Percentiles rank a stretch among this genome's conserved stretches.
These are phyloP conservation scores for Agelas oroides DNA, from an alignment of 37 sponge, comb jelly and placozoan species.

Conservation along the genomic window DNA sequence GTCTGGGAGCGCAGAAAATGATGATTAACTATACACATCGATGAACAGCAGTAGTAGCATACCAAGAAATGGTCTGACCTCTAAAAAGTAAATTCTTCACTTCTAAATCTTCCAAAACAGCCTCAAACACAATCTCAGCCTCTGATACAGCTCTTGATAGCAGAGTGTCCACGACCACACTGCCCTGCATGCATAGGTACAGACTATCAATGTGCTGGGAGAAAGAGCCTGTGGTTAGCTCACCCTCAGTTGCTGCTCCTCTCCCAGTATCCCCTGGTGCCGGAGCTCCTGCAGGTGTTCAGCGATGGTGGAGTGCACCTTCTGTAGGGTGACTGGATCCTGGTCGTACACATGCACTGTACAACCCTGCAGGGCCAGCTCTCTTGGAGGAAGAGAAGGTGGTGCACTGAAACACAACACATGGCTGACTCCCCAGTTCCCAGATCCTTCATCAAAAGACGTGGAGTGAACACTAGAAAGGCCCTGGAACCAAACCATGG, in stretches of 20 bases:
- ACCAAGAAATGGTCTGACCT: background rate
- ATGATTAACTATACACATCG: background rate
- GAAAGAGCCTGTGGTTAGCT: no score
- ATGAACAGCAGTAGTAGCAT: background rate
- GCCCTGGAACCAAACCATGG: no score
- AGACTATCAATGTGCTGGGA: no score
- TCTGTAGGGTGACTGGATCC: conserved; percentile 15
- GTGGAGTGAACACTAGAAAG: no score
- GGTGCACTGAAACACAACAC: background rate
- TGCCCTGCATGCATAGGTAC: background rate
- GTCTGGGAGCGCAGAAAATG: background rate
- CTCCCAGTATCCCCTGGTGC: background rate
- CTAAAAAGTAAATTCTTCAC: conserved; percentile 31
- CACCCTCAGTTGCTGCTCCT: background rate
- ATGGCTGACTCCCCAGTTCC: no score
- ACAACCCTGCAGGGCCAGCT: conserved; percentile 47
- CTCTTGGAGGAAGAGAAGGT: conserved; percentile 9
- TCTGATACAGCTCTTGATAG: conserved; percentile 35
- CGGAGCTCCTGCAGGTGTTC: conserved; percentile 33
- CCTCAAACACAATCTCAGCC: conserved; percentile 50
- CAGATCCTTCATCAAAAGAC: no score
- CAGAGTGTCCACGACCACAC: conserved; percentile 10
- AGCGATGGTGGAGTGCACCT: conserved; percentile 22
- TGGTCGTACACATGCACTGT: conserved; percentile 35
- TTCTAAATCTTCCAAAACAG: conserved; percentile 16